Base-by-base conservation (phyloP, 2,113 vertebrate species). In the Crypturellus undulatus region DNA sequence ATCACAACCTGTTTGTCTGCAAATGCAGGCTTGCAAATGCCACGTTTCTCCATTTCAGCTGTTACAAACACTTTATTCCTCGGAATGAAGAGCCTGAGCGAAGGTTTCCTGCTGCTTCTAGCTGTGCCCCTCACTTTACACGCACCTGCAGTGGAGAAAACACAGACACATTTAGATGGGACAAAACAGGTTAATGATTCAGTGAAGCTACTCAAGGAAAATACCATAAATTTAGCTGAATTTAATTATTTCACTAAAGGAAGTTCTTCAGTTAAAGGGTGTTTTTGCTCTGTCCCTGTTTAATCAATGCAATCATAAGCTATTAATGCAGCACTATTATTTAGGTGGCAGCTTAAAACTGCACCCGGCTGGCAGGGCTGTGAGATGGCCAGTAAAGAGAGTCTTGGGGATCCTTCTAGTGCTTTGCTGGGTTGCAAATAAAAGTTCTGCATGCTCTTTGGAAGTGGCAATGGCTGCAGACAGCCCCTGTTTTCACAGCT, bases 61-160 rank as follows among this genome's bases (percentile, higher is more conserved):
- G 45, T 32, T 78, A 47, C 6, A 11, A 72, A 56, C 45, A 69
- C 52, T 68, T 34, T 17, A 3, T 0, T 16, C 68, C 79, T 40
- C 38, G 30, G 12, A 79, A 60, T 0, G 4, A 54, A 62, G n/a
- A 59, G 62, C 2, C 6, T 14, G 18, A 0, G 1, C 24, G 32
- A 73, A 73, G 67, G 36, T 18, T 59, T 51, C 19, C 32, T 17
- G 22, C 32, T 67, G 45, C 49, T 71, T 19, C 84, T 45, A 45
- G n/a, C 34, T 4, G 12, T 11, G 10, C 2, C 0, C 13, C 16
- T 38, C 65, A 26, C 68, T 70, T 70, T 43, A 11, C 24, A 38
- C 2, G 1, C 26, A 38, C 24, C 40, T 22, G 13, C 22, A 58
- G 88, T 43, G 52, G 51, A 59, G 40, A n/a, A 51, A 51, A 59